Evolutionary conservation across 2,888 invertebrate species (phyloP).

Genomic region (Drosophila anomalata): DNA sequence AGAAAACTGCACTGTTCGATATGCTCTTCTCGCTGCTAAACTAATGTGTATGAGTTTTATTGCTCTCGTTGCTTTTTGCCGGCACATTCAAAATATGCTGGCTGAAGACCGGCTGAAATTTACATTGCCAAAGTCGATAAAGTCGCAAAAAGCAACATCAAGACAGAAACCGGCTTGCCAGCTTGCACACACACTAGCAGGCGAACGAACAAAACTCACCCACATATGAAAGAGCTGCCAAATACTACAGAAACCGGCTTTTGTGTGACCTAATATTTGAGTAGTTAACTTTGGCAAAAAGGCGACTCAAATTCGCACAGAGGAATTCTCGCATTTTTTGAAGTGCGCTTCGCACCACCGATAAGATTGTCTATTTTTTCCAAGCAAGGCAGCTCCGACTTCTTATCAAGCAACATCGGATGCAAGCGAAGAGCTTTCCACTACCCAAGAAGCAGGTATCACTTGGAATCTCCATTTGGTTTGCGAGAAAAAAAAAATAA

Average conservation of each 20-base stretch:
- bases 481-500: slow-evolving; percentile 51
- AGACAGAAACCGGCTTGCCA: slow-evolving; percentile 62
- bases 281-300: slow-evolving; percentile 57
- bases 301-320: slow-evolving; percentile 27
- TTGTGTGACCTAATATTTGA: slow-evolving; percentile 67
- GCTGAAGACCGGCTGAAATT: slow-evolving; percentile 14
- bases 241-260: slow-evolving; percentile 73
- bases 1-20: background rate
- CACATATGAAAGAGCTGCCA: slow-evolving; percentile 66
- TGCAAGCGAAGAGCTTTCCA: slow-evolving; percentile 13
- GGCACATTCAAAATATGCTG: slow-evolving; percentile 17
- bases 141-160: slow-evolving; percentile 50
- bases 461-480: background rate
- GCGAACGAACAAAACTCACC: slow-evolving; percentile 57
- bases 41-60: slow-evolving; percentile 31
- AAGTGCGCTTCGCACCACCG: slow-evolving; percentile 19
- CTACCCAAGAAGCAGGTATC: background rate
- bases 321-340: slow-evolving; percentile 7
- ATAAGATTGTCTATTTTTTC: slow-evolving; percentile 55
- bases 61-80: slow-evolving; percentile 19
- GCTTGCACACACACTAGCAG: slow-evolving; percentile 23
- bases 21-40: slow-evolving; percentile 24
- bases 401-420: slow-evolving; percentile 55
- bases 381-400: slow-evolving; percentile 5
- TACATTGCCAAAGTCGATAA: slow-evolving; percentile 48